Evolutionary conservation across 1,140 invertebrate genomes (phyloP), one percentile per base, ranked within the genome.

Genomic region (Caenorhabditis briggsae): DNA sequence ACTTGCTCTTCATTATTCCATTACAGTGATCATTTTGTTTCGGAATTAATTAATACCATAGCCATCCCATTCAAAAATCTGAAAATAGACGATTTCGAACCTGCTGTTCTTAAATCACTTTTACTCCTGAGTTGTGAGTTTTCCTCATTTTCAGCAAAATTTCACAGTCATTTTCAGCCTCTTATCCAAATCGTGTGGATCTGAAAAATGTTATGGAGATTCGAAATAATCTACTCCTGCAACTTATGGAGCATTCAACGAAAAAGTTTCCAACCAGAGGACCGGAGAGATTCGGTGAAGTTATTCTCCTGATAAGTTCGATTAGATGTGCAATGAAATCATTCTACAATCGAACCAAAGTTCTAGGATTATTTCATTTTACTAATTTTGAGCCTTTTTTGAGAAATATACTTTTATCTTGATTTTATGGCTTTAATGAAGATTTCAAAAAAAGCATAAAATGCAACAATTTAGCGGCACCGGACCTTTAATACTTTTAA

Each of bases 121-220:
- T 46, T 86, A 11, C 58, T 86, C 0, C 43, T 86, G 16, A 20
- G 33, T 14, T 9, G 84, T 86, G 23, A 82, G 83, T 53, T 85
- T 70, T 70, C 64, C n/a, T 59, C 2, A n/a, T 59, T 59, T 59
- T 59, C 18, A 12, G 59, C 8, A 64, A 64, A 23, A 64, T 41
- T 64, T 14, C 11, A 41, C 41, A 65, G 33, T 33, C 33, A 41
- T 1, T 41, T 65, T 65, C 61, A 25, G 61, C 5, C 23, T 33
- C 11, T 65, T 65, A 12, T 16, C 12, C 50, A 53, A 2, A 53
- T 11, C 9, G 50, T 14, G 50, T 53, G 11, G 50, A 8, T 2
- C 25, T 41, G 61, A 25, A 65, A 65, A 65, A 65, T 65, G 6
- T 5, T 33, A 25, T 11, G 16, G 61, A 53, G 1, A 1, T 53